Percentiles rank a stretch among this genome's conserved stretches.
Conservation (phyloP, 92 coral and sea anemone genomes). For the Bergia puertoricense region DNA sequence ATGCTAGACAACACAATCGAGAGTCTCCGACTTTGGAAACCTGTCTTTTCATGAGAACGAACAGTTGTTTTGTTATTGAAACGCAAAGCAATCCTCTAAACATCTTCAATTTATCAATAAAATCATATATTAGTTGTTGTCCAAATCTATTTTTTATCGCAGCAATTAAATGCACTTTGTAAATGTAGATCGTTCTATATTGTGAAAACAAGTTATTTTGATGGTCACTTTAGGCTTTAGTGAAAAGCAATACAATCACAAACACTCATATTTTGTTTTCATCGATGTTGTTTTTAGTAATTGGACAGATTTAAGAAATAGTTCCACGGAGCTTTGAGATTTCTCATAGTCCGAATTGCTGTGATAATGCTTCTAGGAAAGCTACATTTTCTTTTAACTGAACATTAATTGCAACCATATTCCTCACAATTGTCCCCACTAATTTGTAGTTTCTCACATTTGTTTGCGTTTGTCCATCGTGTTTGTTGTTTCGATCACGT, state of each 20-base stretch:
- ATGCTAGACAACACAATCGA: conserved; percentile 25
- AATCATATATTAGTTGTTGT: conserved; percentile 4
- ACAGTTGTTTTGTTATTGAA: conserved; percentile 22
- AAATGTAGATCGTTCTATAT: neutral
- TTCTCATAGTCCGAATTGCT: neutral
- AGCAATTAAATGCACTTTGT: conserved; percentile 1
- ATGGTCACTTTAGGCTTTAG: conserved; percentile 1
- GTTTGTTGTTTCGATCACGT: conserved; percentile 4
- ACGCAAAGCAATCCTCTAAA: conserved; percentile 1
- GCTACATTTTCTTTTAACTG: neutral
- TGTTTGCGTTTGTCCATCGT: neutral
- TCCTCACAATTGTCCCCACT: neutral
- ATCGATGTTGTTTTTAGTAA: neutral
- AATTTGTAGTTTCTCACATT: neutral
- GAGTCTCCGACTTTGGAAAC: conserved; percentile 4
- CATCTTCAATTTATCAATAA: conserved; percentile 12
- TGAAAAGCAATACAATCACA: conserved; percentile 20
- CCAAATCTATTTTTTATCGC: neutral
- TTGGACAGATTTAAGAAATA: neutral
- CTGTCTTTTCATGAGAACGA: conserved; percentile 35
- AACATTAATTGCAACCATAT: neutral
- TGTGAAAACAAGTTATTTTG: conserved; percentile 4
- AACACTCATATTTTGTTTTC: neutral
- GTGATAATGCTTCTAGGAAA: neutral
- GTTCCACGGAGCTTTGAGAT: neutral